Conservation (phyloP, 2,797 vertebrate species). For the Cossypha niveicapilla region DNA sequence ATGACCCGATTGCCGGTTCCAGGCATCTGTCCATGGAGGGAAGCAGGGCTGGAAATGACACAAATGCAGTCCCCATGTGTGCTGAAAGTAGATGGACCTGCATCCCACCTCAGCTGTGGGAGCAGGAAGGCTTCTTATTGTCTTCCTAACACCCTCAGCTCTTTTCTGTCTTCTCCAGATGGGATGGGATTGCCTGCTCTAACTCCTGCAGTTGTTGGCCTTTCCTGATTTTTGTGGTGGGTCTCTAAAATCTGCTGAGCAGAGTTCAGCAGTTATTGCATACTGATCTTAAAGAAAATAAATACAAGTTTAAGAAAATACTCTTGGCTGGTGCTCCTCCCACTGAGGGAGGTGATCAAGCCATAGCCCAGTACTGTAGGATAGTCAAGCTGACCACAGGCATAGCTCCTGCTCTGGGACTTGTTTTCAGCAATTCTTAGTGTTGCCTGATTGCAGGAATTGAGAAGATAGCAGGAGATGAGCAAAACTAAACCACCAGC, state of each 20-base stretch:
- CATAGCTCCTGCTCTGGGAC: background rate
- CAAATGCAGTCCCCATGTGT: background rate
- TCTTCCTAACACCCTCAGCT: accelerated
- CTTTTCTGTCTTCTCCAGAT: background rate
- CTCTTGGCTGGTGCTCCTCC: background rate
- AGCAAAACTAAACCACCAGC: background rate
- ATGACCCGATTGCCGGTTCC: background rate
- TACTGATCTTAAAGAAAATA: background rate
- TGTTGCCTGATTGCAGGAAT: background rate
- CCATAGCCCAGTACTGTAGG: background rate
- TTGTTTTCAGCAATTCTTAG: background rate
- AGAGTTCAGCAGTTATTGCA: background rate
- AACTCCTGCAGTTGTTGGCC: background rate
- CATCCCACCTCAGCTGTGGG: background rate
- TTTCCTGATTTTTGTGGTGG: background rate
- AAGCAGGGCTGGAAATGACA: background rate
- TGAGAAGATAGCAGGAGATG: background rate
- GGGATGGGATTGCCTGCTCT: background rate
- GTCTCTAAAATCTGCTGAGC: background rate
- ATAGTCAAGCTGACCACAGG: background rate
- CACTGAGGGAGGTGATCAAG: background rate
- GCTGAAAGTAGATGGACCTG: background rate
- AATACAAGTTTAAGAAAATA: background rate
- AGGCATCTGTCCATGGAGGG: background rate
- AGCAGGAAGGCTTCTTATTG: background rate